Evolutionary conservation across 2,113 vertebrate species (phyloP), one percentile per base, ranked within the genome.

Genomic region (Aepyceros melampus): DNA sequence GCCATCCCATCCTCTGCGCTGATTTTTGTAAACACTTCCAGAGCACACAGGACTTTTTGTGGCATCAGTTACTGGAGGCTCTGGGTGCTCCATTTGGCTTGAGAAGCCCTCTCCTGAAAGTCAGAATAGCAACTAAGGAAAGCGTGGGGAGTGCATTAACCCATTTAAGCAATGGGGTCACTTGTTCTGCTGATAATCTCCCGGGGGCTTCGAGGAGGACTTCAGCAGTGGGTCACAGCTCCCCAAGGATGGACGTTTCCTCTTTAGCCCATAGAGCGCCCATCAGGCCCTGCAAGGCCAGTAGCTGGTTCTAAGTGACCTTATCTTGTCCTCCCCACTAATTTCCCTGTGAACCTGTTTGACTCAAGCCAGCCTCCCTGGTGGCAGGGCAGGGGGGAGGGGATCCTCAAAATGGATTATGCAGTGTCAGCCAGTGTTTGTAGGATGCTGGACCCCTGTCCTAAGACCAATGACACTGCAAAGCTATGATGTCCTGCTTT

Each of bases 121-220:
- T 91, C 82, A 94, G 86, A 81, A 82, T 55, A 60, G 76, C 86
- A 83, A 87, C 91, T 86, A 95, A 91, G 49, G 27, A 83, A 45
- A 89, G 15, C 1, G 5, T 71, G 87, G 64, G 62, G 85, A 58
- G 67, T n/a, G 2, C 31, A 36, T 51, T 93, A 89, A 91, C 95
- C 89, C 81, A 93, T 56, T 91, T 95, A 88, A 97, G 92, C 96
- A 93, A 95, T 51, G 82, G 95, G 97, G 93, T 83, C 86, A 40
- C 94, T 94, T 97, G 83, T 89, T 95, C 90, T 78, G 21, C 71
- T 53, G 87, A 83, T 67, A 67, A 21, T 86, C 29, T 96, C 53
- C 15, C 0, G 1, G 58, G 55, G 89, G 45, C 90, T 94, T 89
- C 10, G 82, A 81, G 88, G 86, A 87, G 78, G 64, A 9, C 81